Conservation (phyloP, 2,797 vertebrate genomes). For the Protosalanx chinensis region DNA sequence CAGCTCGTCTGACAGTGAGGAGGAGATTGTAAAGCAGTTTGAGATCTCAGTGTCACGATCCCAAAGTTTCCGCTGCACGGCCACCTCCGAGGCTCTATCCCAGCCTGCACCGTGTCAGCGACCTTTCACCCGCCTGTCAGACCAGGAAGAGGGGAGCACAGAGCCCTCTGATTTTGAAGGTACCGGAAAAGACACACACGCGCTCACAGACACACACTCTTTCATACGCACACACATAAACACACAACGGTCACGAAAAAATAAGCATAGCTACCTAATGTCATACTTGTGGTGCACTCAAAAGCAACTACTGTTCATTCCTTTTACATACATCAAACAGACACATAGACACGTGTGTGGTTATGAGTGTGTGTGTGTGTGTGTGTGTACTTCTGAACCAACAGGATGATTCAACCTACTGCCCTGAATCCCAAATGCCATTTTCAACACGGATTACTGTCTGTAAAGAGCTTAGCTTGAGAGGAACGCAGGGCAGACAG, state of each 20-base stretch:
- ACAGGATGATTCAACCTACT: not conserved
- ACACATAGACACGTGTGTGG: not conserved
- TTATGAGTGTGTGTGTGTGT: not conserved
- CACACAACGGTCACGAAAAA: no score
- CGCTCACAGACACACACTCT: not conserved
- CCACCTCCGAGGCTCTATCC: slow-evolving; percentile 31
- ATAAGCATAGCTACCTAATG: not conserved
- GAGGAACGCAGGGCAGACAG: not conserved
- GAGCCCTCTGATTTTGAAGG: slow-evolving; percentile 79
- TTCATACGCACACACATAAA: not conserved
- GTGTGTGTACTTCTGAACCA: not conserved
- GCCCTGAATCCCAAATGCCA: slow-evolving; percentile 29
- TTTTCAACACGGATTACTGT: slow-evolving; percentile 33
- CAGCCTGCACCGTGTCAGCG: slow-evolving; percentile 48
- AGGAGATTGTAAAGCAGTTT: slow-evolving; percentile 80
- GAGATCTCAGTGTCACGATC: slow-evolving; percentile 81
- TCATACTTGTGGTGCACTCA: not conserved
- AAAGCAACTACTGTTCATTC: not conserved
- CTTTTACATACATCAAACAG: not conserved
- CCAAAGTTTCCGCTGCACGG: slow-evolving; percentile 68
- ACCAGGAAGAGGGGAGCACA: slow-evolving; percentile 69
- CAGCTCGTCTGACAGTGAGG: slow-evolving; percentile 77
- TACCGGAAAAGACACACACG: slow-evolving; percentile 26
- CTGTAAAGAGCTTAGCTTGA: slow-evolving; percentile 31
- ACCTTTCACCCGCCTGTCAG: slow-evolving; percentile 65